Conservation (phyloP, 1,140 invertebrate species). For the Magallana angulata region DNA sequence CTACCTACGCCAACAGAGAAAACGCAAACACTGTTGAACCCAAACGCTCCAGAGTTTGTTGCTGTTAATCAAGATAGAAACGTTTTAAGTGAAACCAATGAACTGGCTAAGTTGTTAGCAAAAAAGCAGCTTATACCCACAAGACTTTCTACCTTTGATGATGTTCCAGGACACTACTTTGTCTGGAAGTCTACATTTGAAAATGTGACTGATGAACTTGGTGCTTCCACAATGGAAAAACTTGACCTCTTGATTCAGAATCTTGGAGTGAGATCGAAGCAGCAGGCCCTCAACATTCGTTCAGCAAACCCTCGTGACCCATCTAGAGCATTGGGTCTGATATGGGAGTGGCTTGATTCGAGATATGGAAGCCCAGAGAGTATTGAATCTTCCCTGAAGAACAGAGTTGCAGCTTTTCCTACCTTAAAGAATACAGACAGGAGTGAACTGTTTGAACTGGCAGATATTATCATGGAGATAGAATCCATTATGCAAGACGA, state of each 20-base stretch:
- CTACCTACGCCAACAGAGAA: no score
- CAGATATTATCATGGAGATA: constrained; percentile 47
- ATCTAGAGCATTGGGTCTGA: background rate
- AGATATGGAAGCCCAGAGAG: constrained; percentile 51
- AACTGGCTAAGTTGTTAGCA: background rate
- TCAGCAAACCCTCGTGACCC: constrained; percentile 42
- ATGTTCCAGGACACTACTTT: constrained; percentile 34
- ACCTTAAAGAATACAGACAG: constrained; percentile 50
- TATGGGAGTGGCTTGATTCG: constrained; percentile 51
- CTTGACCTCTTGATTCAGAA: constrained; percentile 53
- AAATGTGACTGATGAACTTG: constrained; percentile 38
- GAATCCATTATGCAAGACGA: constrained; percentile 47
- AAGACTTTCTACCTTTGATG: constrained; percentile 46
- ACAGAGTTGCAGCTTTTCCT: constrained; percentile 41
- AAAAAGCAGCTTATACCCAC: constrained; percentile 50
- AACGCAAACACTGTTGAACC: no score
- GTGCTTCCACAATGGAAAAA: constrained; percentile 44
- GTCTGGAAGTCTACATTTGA: constrained; percentile 51
- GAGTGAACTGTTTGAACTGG: constrained; percentile 41
- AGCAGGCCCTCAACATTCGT: constrained; percentile 40
- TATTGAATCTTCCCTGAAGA: constrained; percentile 46
- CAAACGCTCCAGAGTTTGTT: no score
- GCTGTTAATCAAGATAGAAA: no score
- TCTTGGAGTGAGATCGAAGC: constrained; percentile 27
- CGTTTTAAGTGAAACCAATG: no score